Evolutionary conservation across 2,888 invertebrate genomes (phyloP), one percentile per base, ranked within the genome.

Genomic region (Idaea dimidiata): DNA sequence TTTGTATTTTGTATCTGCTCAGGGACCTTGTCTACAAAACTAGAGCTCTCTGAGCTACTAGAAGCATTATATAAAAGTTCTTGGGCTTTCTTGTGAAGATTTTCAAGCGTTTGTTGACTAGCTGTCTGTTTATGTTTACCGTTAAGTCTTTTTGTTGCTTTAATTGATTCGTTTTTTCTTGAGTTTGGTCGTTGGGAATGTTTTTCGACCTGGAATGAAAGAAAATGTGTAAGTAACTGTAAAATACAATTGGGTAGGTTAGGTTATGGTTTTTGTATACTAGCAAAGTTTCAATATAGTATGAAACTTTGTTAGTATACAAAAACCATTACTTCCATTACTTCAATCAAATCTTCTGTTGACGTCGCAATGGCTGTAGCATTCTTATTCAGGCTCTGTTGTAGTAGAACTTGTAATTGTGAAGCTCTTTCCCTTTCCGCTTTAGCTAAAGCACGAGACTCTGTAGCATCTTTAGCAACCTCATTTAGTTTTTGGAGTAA

Each of bases 1-100:
- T 54, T 58, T 24, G 60, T 64, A 61, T 59, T 64, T 59, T 60
- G 43, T 16, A 57, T 54, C 18, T 61, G 61, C 57, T 33, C 17
- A 32, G 8, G 57, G 59, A 59, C 16, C 60, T 63, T 67, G 7
- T 59, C 58, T 2, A 17, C 53, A 53, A 61, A 18, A 3, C 61
- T 65, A 43, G 17, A 17, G 54, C 54, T 64, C 55, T 69, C 84
- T 60, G 87, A 84, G 68, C 80, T 84, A 17, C 79, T 71, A n/a
- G 88, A 84, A 54, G 80, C 80, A 61, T 86, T 81, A 69, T 83
- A 85, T 0, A 92, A 76, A 58, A 92, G 79, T 71, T 88, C 90
- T 73, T 91, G 87, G 6, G 91, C 91, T 74, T 88, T 89, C 69
- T 83, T 83, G 66, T 92, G 92, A 43, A 92, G 81, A 65, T 82